These are phyloP conservation scores for Trididemnum clinides DNA, from an alignment of 23 tunicate species.

Conservation along the genomic window DNA sequence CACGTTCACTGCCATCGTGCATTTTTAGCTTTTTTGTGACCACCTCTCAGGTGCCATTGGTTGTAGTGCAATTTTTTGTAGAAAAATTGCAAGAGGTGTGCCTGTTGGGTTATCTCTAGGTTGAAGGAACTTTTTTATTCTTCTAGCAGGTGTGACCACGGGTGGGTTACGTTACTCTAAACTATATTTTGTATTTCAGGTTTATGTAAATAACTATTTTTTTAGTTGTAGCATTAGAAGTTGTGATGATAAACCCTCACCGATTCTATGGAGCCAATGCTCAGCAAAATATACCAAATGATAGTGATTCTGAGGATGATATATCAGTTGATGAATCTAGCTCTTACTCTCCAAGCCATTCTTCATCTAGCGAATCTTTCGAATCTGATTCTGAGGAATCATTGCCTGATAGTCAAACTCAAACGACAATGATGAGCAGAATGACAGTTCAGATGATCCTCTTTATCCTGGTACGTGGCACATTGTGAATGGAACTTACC, in stretches of 20 bases:
- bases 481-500: neutral
- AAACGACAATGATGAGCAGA: neutral
- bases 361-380: conserved; percentile 11
- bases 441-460: neutral
- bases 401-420: neutral
- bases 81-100: neutral
- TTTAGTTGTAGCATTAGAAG: neutral
- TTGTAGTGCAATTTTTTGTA: neutral
- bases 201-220: neutral
- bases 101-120: neutral
- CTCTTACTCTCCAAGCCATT: neutral
- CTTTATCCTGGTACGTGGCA: neutral
- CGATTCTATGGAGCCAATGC: neutral
- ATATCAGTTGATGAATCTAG: neutral
- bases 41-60: neutral
- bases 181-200: neutral
- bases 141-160: neutral
- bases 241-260: neutral
- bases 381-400: conserved; percentile 4
- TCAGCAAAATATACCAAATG: neutral
- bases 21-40: neutral
- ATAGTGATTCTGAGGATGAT: conserved; percentile 31
- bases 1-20: neutral
- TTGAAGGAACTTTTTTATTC: neutral
- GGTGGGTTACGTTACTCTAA: neutral